Percentiles rank a stretch among this genome's conserved stretches.
phyloP scores from a whole-genome alignment of 2,113 vertebrate species.

The Irena cyanogastra region DNA sequence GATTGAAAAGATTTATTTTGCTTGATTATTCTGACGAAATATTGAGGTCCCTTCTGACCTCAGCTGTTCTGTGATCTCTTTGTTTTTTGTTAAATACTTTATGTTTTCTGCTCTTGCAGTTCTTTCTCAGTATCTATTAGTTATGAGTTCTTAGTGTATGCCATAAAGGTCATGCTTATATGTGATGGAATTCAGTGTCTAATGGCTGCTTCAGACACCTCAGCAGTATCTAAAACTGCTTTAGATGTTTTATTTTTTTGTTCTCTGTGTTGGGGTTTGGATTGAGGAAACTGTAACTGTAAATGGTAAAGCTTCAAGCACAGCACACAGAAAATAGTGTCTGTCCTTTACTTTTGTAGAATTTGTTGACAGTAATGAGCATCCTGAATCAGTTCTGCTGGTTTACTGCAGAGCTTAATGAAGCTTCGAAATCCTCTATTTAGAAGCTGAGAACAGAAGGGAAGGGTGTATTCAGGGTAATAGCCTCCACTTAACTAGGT shows the following conservation, averaged over 20 bases:
- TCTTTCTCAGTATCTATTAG: not conserved
- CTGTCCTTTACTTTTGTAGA: not conserved
- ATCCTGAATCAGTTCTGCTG: not conserved
- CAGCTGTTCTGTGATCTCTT: not conserved
- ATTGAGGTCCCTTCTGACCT: not conserved
- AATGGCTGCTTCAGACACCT: not conserved
- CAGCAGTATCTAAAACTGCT: not conserved
- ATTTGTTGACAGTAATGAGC: not conserved
- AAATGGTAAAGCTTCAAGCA: not conserved
- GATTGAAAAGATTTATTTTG: not conserved
- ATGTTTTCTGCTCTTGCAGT: not conserved
- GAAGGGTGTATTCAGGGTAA: not conserved
- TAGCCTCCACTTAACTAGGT: not conserved
- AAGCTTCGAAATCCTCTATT: not conserved
- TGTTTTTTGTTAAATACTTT: not conserved
- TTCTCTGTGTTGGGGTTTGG: fast-evolving
- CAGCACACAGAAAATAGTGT: not conserved
- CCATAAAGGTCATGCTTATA: not conserved
- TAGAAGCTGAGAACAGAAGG: not conserved
- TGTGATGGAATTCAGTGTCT: not conserved
- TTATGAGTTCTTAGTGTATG: not conserved
- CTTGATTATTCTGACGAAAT: not conserved
- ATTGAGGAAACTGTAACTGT: not conserved
- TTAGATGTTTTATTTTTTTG: not conserved
- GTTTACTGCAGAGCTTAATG: not conserved